phyloP scores from a whole-genome alignment of 1,140 invertebrate genomes.

The Dermatophagoides farinae region DNA sequence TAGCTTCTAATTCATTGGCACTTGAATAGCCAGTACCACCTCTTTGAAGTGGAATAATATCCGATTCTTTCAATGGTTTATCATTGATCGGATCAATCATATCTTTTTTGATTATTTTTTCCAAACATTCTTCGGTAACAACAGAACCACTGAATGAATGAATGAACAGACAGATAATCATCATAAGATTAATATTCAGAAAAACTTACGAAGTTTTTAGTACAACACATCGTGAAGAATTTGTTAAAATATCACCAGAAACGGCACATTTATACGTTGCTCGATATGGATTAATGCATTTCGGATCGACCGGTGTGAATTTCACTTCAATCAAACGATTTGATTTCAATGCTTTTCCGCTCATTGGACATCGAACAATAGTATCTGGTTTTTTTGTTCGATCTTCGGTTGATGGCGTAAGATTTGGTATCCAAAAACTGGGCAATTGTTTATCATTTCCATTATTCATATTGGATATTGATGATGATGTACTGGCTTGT shows the following conservation, averaged over 20 bases:
- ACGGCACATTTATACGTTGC: constrained; percentile 92
- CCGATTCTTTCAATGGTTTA: constrained; percentile 65
- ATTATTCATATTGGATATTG: constrained; percentile 49
- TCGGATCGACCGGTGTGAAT: constrained; percentile 61
- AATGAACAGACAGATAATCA: too few relatives aligned
- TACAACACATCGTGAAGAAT: constrained; percentile 78
- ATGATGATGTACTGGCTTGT: constrained; percentile 24
- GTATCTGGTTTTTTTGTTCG: constrained; percentile 64
- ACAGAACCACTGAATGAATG: constrained; percentile 60
- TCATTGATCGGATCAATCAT: constrained; percentile 85
- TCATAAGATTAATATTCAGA: constrained; percentile 9
- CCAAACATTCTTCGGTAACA: constrained; percentile 84
- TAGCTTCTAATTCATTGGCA: constrained; percentile 62
- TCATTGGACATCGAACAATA: constrained; percentile 81
- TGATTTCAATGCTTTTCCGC: constrained; percentile 60
- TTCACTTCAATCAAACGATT: constrained; percentile 86
- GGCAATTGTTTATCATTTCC: constrained; percentile 52
- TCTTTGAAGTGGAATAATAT: constrained; percentile 79
- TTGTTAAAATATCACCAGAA: constrained; percentile 82
- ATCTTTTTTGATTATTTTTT: constrained; percentile 89
- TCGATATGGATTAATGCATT: constrained; percentile 26
- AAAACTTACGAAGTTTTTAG: constrained; percentile 66
- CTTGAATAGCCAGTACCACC: constrained; percentile 84
- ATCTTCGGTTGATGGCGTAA: constrained; percentile 57
- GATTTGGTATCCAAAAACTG: constrained; percentile 91